A percentile compares a stretch with the other conserved stretches of the same genome.
phyloP scores from a whole-genome alignment of 2,113 vertebrate species.

The Orcinus orca region DNA sequence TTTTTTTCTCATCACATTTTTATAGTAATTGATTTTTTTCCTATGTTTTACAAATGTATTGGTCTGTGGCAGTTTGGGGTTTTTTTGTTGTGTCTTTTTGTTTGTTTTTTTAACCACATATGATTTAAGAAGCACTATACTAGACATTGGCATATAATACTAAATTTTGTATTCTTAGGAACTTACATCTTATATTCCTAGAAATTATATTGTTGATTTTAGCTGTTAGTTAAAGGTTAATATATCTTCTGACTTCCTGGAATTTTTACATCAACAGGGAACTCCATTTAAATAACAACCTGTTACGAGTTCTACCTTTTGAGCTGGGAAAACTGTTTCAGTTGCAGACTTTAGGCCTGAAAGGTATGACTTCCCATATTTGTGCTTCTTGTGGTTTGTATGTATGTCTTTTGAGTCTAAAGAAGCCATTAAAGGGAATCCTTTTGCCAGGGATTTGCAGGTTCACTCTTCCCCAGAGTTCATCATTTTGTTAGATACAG shows the following conservation, averaged over 20 bases:
- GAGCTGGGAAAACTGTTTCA: slow-evolving; percentile 99
- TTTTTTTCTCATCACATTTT: background rate
- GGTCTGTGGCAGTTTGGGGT: background rate
- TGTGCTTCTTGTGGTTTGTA: slow-evolving; percentile 33
- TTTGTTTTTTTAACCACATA: background rate
- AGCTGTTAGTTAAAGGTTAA: slow-evolving; percentile 32
- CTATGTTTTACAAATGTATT: slow-evolving; percentile 20
- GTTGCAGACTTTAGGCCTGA: slow-evolving; percentile 99
- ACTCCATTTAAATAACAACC: slow-evolving; percentile 99
- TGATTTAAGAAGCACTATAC: background rate
- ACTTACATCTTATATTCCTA: slow-evolving; percentile 15
- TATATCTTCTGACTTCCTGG: slow-evolving; percentile 69
- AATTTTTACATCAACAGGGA: slow-evolving; percentile 90
- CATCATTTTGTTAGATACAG: background rate
- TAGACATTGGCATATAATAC: background rate
- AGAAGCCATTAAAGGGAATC: background rate
- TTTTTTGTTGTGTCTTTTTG: background rate
- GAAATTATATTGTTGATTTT: slow-evolving; percentile 66
- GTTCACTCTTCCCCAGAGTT: background rate
- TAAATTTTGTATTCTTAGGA: slow-evolving; percentile 9
- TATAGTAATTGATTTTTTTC: background rate
- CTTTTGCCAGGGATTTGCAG: background rate
- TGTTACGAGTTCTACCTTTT: slow-evolving; percentile 99
- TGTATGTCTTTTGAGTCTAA: slow-evolving; percentile 26
- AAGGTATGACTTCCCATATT: slow-evolving; percentile 88